Evolutionary conservation across 64 coral and sea anemone genomes (phyloP).

Genomic region (Stylophora pistillata): DNA sequence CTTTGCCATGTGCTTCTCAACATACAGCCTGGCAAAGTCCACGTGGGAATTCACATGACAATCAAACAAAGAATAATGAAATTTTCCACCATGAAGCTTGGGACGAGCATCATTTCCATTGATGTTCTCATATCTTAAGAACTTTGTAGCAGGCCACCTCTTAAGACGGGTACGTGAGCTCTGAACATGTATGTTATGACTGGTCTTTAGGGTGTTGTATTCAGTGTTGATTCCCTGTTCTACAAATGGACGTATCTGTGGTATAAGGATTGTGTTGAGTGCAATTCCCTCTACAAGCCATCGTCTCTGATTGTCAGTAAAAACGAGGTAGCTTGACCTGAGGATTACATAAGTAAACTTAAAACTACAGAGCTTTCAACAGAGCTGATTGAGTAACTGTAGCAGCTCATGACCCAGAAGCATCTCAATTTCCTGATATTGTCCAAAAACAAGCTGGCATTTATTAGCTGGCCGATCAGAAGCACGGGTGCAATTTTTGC

Average conservation of each 20-base stretch:
- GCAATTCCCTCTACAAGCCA: slow-evolving; percentile 40
- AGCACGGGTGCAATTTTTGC: no score
- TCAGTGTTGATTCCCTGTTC: not conserved
- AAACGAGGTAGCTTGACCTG: not conserved
- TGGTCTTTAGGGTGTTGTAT: slow-evolving; percentile 40
- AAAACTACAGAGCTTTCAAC: no score
- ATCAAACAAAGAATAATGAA: not conserved
- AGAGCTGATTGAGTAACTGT: no score
- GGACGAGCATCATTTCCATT: slow-evolving; percentile 10
- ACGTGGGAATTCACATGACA: not conserved
- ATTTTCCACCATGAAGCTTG: not conserved
- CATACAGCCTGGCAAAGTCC: slow-evolving; percentile 47
- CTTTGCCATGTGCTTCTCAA: slow-evolving; percentile 22
- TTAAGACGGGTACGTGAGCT: not conserved
- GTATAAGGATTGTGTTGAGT: slow-evolving; percentile 35
- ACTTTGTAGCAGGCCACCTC: not conserved
- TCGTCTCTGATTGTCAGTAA: slow-evolving; percentile 36
- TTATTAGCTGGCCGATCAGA: not conserved
- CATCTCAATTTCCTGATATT: no score
- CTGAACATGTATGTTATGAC: slow-evolving; percentile 37
- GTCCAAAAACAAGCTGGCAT: no score
- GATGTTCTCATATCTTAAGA: slow-evolving; percentile 27
- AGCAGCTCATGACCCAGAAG: no score
- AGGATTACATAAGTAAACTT: not conserved
- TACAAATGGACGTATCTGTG: slow-evolving; percentile 29